These are phyloP conservation scores for Gisinianus flammeolus DNA, from an alignment of 2,888 invertebrate genomes.

Conservation along the genomic window DNA sequence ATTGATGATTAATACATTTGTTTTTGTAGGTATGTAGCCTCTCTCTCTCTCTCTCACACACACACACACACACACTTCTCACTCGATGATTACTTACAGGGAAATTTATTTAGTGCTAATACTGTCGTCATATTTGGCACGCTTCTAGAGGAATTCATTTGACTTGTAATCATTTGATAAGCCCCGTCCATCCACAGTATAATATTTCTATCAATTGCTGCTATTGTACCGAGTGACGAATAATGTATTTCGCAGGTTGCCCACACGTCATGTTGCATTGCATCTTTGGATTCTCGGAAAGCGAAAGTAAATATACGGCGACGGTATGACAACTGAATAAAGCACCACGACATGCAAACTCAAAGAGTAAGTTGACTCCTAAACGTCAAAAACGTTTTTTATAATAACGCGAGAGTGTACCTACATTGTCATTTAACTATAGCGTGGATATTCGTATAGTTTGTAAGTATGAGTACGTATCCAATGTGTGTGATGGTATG, in stretches of 20 bases:
- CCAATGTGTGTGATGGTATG: neutral
- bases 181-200: neutral
- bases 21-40: neutral
- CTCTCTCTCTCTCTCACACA: neutral
- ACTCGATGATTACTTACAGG: neutral
- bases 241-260: neutral
- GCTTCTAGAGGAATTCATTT: slow-evolving; percentile 7
- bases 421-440: neutral
- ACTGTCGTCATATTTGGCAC: slow-evolving; percentile 13
- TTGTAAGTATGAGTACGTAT: neutral
- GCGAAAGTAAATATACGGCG: slow-evolving; percentile 31
- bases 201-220: neutral
- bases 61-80: neutral
- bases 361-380: neutral
- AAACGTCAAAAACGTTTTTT: neutral
- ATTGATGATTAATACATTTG: slow-evolving; percentile 30
- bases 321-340: slow-evolving; percentile 10
- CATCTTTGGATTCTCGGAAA: slow-evolving; percentile 30
- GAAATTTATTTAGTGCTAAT: neutral
- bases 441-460: too few relatives aligned
- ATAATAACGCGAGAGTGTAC: too few relatives aligned
- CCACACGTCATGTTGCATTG: slow-evolving; percentile 1
- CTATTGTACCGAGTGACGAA: slow-evolving; percentile 12
- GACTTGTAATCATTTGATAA: neutral
- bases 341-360: neutral